Conservation (phyloP, 2,797 vertebrate genomes). For the Aratinga solstitialis region DNA sequence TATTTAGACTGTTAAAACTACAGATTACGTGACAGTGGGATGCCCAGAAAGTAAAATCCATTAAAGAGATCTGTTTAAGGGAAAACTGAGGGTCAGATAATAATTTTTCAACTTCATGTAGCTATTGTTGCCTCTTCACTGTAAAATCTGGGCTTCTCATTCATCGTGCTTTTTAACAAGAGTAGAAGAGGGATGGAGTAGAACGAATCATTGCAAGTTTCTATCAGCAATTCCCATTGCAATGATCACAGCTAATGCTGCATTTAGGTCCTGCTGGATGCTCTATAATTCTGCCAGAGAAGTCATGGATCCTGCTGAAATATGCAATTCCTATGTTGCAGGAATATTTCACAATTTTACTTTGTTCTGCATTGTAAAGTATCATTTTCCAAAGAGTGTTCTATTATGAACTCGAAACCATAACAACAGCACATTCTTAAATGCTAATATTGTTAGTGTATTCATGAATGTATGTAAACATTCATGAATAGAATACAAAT, state of each 20-base stretch:
- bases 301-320: background rate
- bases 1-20: background rate
- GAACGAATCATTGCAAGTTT: background rate
- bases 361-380: background rate
- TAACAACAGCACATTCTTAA: background rate
- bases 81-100: background rate
- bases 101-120: background rate
- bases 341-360: background rate
- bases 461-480: background rate
- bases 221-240: background rate
- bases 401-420: background rate
- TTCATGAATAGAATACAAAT: background rate
- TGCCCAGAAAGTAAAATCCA: background rate
- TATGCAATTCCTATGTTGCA: background rate
- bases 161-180: background rate
- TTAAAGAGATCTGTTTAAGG: background rate
- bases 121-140: background rate
- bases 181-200: background rate
- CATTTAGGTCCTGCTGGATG: background rate
- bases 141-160: background rate
- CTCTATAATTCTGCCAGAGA: background rate
- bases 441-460: background rate
- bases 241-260: background rate
- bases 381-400: background rate
- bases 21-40: background rate